A percentile compares a stretch with the other conserved stretches of the same genome.
These are phyloP conservation scores for Panthera leo DNA, from an alignment of 2,113 vertebrate genomes.

Conservation along the genomic window DNA sequence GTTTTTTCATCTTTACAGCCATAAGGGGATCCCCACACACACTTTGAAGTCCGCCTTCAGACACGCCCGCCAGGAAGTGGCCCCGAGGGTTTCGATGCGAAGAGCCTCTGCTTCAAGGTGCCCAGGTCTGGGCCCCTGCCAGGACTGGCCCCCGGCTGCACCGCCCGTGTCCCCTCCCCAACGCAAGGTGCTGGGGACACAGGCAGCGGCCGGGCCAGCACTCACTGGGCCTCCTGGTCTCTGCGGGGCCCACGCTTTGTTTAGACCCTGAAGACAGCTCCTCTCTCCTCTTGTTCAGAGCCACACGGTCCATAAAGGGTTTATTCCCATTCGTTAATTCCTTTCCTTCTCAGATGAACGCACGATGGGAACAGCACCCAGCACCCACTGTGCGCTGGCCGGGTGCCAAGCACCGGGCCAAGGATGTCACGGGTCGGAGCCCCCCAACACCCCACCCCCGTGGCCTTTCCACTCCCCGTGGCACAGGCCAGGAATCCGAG, in stretches of 20 bases:
- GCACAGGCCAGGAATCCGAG: not conserved
- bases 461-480: not conserved
- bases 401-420: not conserved
- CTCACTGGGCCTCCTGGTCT: not conserved
- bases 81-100: not conserved
- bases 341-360: not conserved
- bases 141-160: not conserved
- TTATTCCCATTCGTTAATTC: not conserved
- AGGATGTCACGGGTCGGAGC: not conserved
- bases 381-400: not conserved
- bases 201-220: fast-evolving
- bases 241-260: not conserved
- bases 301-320: not conserved
- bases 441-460: not conserved
- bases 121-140: not conserved
- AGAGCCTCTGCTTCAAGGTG: not conserved
- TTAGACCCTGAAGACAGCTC: not conserved
- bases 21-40: not conserved
- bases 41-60: conserved; percentile 55
- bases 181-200: fast-evolving
- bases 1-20: conserved; percentile 58
- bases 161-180: not conserved
- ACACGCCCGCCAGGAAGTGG: not conserved
- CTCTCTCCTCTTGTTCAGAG: not conserved
- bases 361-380: not conserved